phyloP scores from a whole-genome alignment of 2,888 invertebrate species.

The Candidula unifasciata region DNA sequence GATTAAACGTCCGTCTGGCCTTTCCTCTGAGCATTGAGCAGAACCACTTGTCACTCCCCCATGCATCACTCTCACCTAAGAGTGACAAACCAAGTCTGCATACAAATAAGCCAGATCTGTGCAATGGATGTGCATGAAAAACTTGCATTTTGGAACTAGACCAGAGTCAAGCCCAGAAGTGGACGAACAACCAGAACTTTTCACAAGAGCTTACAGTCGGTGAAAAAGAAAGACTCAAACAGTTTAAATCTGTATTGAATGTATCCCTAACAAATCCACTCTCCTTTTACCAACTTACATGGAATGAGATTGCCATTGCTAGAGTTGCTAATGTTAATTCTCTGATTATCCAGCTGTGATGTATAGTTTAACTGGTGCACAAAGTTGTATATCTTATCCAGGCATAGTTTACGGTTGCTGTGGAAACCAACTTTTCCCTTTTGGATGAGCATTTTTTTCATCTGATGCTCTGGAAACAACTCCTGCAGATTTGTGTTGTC shows the following conservation, averaged over 20 bases:
- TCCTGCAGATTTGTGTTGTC: slow-evolving; percentile 87
- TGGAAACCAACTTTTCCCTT: slow-evolving; percentile 90
- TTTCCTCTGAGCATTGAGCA: too few species aligned
- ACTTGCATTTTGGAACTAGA: too few species aligned
- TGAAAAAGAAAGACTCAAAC: too few species aligned
- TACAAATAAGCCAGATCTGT: too few species aligned
- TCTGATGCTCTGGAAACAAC: slow-evolving; percentile 77
- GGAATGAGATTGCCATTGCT: slow-evolving; percentile 95
- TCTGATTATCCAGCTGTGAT: slow-evolving; percentile 54
- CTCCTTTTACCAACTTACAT: slow-evolving; percentile 81
- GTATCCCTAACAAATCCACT: not conserved
- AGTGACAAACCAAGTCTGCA: too few species aligned
- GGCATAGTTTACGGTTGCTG: slow-evolving; percentile 93
- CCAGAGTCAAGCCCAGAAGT: too few species aligned
- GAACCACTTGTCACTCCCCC: too few species aligned
- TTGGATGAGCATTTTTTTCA: slow-evolving; percentile 80
- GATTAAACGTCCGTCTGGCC: too few species aligned
- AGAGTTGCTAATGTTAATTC: slow-evolving; percentile 86
- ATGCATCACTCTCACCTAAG: too few species aligned
- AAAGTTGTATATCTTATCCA: slow-evolving; percentile 85
- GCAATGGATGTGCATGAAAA: too few species aligned
- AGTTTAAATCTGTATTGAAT: not conserved
- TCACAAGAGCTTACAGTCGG: too few species aligned
- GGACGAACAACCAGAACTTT: too few species aligned
- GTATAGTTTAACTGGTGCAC: slow-evolving; percentile 58